Percentiles rank a stretch among this genome's conserved stretches.
Conservation (phyloP, 92 coral and sea anemone genomes). For the Porites evermanni region DNA sequence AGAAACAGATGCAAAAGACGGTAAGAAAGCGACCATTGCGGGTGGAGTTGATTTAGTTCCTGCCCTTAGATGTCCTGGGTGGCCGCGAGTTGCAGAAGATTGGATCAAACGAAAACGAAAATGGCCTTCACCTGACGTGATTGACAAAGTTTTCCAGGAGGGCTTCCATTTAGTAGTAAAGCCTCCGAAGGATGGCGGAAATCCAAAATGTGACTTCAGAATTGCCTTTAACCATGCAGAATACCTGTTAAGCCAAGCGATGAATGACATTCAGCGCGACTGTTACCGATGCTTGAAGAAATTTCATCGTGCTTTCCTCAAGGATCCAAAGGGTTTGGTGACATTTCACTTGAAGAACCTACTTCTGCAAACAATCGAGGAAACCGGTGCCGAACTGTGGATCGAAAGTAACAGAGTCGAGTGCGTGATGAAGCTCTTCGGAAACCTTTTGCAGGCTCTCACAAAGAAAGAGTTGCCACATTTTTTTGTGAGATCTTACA, state of each 20-base stretch:
- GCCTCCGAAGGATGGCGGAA: constrained; percentile 43
- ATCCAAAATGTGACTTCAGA: constrained; percentile 68
- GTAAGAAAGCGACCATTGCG: neutral
- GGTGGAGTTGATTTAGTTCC: constrained; percentile 67
- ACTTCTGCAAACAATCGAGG: constrained; percentile 61
- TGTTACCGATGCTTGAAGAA: constrained; percentile 81
- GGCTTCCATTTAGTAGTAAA: constrained; percentile 79
- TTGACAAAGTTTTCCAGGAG: constrained; percentile 50
- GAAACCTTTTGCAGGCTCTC: constrained; percentile 61
- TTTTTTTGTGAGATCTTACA: constrained; percentile 66
- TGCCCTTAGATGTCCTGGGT: constrained; percentile 70
- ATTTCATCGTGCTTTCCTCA: constrained; percentile 48
- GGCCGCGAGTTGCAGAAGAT: constrained; percentile 72
- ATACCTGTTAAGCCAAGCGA: constrained; percentile 62
- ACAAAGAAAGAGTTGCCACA: constrained; percentile 57
- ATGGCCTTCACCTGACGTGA: constrained; percentile 72
- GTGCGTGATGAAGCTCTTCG: constrained; percentile 73
- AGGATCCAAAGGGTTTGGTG: constrained; percentile 52
- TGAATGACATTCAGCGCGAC: constrained; percentile 71
- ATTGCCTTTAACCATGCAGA: constrained; percentile 84
- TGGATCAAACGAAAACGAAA: constrained; percentile 77
- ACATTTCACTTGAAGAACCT: constrained; percentile 77
- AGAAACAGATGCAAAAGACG: neutral
- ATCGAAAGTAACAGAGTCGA: constrained; percentile 53
- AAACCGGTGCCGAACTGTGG: constrained; percentile 64